A percentile compares a stretch with the other conserved stretches of the same genome.
Conservation (phyloP, 2,888 invertebrate species). For the Dastarcus helophoroides region DNA sequence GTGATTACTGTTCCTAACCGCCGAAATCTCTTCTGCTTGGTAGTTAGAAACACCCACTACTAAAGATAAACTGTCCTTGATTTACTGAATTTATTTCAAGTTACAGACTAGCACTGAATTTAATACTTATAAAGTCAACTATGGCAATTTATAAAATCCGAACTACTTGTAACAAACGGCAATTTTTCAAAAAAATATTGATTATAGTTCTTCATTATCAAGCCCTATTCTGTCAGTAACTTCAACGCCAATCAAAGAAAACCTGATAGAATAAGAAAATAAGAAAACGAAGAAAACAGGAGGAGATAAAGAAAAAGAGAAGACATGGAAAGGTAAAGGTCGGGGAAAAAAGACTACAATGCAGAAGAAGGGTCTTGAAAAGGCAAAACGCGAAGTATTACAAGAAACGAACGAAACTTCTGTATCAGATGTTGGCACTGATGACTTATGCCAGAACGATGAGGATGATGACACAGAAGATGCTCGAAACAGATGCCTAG, state of each 20-base stretch:
- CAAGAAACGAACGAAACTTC: slow-evolving; percentile 9
- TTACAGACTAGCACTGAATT: too few species aligned
- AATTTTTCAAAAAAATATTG: too few species aligned
- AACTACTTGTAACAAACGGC: too few species aligned
- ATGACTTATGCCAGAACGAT: slow-evolving; percentile 7
- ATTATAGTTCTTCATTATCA: too few species aligned
- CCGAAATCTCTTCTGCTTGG: too few species aligned
- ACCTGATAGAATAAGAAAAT: slow-evolving; percentile 14
- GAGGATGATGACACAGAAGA: slow-evolving; percentile 11
- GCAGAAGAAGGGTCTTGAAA: slow-evolving; percentile 3
- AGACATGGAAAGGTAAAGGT: slow-evolving; percentile 5
- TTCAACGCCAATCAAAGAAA: slow-evolving; percentile 12
- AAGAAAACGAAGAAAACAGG: slow-evolving; percentile 9
- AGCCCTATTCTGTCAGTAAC: too few species aligned
- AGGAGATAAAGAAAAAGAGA: slow-evolving; percentile 9
- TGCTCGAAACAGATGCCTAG: slow-evolving; percentile 11
- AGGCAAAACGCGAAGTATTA: slow-evolving; percentile 6
- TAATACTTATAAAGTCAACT: too few species aligned
- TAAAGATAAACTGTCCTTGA: too few species aligned
- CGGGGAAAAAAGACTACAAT: slow-evolving; percentile 6
- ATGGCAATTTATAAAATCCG: too few species aligned
- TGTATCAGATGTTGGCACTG: slow-evolving; percentile 8
- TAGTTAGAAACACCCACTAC: too few species aligned
- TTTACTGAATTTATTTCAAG: too few species aligned
- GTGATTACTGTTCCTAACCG: too few species aligned